A percentile compares a stretch with the other conserved stretches of the same genome.
These are phyloP conservation scores for Enteromius afrohamiltoni DNA, from an alignment of 2,797 vertebrate genomes.

Conservation along the genomic window DNA sequence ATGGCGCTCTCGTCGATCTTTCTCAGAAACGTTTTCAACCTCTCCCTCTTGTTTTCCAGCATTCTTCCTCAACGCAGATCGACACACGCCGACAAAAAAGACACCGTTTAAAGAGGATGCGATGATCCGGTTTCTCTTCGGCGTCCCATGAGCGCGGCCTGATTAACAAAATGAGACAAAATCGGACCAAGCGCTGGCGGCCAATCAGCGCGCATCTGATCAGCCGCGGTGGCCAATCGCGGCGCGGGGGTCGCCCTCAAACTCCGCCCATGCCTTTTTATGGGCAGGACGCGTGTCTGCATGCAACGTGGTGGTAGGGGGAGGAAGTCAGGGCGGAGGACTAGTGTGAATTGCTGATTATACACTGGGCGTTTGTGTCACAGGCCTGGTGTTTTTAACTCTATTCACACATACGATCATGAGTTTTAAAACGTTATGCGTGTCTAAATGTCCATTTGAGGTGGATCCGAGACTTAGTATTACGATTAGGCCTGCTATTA, in stretches of 20 bases:
- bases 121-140: conserved; percentile 55
- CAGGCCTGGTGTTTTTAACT: conserved; percentile 14
- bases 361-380: neutral
- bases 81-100: conserved; percentile 35
- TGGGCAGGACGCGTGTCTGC: conserved; percentile 52
- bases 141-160: conserved; percentile 52
- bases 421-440: neutral
- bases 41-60: conserved; percentile 83
- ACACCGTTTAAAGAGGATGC: conserved; percentile 58
- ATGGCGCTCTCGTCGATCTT: conserved; percentile 85
- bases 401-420: conserved; percentile 18
- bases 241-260: conserved; percentile 16
- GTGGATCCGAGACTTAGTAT: neutral
- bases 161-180: conserved; percentile 76
- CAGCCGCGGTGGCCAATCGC: conserved; percentile 73
- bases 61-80: conserved; percentile 72
- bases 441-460: neutral
- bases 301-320: conserved; percentile 21
- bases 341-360: neutral
- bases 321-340: neutral
- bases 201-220: conserved; percentile 79
- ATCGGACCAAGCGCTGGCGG: conserved; percentile 76
- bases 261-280: conserved; percentile 72
- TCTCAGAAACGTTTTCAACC: conserved; percentile 80
- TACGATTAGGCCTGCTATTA: neutral